Evolutionary conservation across 1,140 invertebrate species (phyloP).

Genomic region (Diabrotica virgifera): DNA sequence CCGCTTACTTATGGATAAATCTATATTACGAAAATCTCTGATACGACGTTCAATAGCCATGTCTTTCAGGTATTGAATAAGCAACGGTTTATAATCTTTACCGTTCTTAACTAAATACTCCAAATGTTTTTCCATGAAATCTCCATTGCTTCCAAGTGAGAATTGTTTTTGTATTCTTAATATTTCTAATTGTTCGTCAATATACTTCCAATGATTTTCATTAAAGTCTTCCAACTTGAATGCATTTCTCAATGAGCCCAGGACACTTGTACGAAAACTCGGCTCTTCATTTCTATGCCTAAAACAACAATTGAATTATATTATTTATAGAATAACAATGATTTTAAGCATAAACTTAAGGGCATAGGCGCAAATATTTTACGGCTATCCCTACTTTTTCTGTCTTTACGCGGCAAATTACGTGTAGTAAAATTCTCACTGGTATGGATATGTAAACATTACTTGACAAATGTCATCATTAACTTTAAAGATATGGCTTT

Average conservation of each 20-base stretch:
- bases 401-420: too few relatives aligned
- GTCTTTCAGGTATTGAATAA: constrained; percentile 9
- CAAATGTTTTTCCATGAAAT: constrained; percentile 9
- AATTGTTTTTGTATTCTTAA: constrained; percentile 6
- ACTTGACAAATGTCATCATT: too few relatives aligned
- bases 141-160: background rate
- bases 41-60: background rate
- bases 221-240: constrained; percentile 9
- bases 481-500: too few relatives aligned
- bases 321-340: too few relatives aligned
- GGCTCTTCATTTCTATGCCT: constrained; percentile 14
- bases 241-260: background rate
- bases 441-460: too few relatives aligned
- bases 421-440: too few relatives aligned
- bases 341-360: too few relatives aligned
- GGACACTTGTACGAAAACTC: background rate
- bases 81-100: constrained; percentile 1
- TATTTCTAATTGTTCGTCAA: constrained; percentile 10
- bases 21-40: background rate
- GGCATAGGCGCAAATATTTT: too few relatives aligned
- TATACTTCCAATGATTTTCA: constrained; percentile 17
- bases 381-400: too few relatives aligned
- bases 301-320: constrained; percentile 7
- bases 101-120: constrained; percentile 9
- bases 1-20: background rate